phyloP scores from a whole-genome alignment of 2,888 invertebrate genomes.

The Philaethria dido region DNA sequence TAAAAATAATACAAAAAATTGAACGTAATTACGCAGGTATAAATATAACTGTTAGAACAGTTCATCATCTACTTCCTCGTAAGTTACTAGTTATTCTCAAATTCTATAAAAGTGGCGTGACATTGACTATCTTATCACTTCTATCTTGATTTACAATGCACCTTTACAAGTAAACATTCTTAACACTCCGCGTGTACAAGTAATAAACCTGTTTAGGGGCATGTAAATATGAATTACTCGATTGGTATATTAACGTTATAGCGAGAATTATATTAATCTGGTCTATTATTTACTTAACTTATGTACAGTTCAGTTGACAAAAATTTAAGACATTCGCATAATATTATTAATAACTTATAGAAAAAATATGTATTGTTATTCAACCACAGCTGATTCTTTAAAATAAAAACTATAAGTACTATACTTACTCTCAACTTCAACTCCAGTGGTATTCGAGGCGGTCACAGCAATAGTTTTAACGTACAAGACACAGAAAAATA shows the following conservation, averaged over 20 bases:
- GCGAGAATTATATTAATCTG: neutral
- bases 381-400: neutral
- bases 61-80: neutral
- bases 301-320: neutral
- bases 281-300: neutral
- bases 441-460: conserved; percentile 65
- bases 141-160: conserved; percentile 27
- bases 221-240: conserved; percentile 37
- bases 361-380: neutral
- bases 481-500: conserved; percentile 76
- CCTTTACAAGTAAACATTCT: conserved; percentile 38
- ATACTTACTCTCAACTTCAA: conserved; percentile 69
- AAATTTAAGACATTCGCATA: too few relatives aligned
- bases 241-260: conserved; percentile 16
- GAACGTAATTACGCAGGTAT: too few relatives aligned
- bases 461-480: conserved; percentile 70
- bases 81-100: neutral
- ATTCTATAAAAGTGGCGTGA: conserved; percentile 42
- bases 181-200: conserved; percentile 37
- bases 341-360: neutral
- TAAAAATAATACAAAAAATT: too few relatives aligned
- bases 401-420: neutral
- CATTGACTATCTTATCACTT: conserved; percentile 36
- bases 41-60: too few relatives aligned
- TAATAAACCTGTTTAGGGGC: conserved; percentile 45